Base-by-base conservation (phyloP, 1,140 invertebrate species). In the Venturia canescens region DNA sequence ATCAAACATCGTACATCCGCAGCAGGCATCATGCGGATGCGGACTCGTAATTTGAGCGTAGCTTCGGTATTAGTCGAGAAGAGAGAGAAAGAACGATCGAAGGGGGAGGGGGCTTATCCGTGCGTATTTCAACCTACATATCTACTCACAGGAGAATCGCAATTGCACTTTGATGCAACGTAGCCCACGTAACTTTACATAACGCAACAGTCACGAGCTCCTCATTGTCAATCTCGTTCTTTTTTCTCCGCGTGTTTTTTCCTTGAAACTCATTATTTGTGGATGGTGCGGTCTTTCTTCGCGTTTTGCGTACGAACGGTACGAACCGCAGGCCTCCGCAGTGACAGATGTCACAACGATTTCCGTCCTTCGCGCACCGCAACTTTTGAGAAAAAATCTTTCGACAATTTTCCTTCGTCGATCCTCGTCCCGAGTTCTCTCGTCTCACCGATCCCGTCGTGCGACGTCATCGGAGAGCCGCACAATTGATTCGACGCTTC, bases 181-280 rank as follows among this genome's bases (percentile, higher is more conserved):
- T 63, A 63, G 60, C 60, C 60, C 60, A 63, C 60, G 60, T 63
- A 63, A 63, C 60, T 63, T 63, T 63, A 63, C 60, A 63, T 63
- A 63, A 63, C 27, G 13, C 60, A 26, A 63, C 21, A 26, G 60
- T 63, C 60, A 26, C 60, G 60, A 63, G 60, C n/a, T 63, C 27
- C 60, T 63, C n/a, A 63, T 63, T 63, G 60, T 63, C 60, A 63
- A 63, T 63, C 60, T 23, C n/a, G 23, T 27, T 63, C n/a, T 63
- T 21, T 21, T 23, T 21, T 63, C 23, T 63, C 27, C 23, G 53
- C n/a, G 9, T 21, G 7, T 21, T 63, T 63, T 63, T 63, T 26
- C 60, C 23, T 63, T 63, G 60, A 63, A 63, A 63, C 60, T 63
- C 60, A 63, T 63, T 63, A 63, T 63, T 63, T 63, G 23, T 63